Percentiles rank a stretch among this genome's conserved stretches.
Conservation (phyloP, 2,888 invertebrate species). For the Drepana falcataria region DNA sequence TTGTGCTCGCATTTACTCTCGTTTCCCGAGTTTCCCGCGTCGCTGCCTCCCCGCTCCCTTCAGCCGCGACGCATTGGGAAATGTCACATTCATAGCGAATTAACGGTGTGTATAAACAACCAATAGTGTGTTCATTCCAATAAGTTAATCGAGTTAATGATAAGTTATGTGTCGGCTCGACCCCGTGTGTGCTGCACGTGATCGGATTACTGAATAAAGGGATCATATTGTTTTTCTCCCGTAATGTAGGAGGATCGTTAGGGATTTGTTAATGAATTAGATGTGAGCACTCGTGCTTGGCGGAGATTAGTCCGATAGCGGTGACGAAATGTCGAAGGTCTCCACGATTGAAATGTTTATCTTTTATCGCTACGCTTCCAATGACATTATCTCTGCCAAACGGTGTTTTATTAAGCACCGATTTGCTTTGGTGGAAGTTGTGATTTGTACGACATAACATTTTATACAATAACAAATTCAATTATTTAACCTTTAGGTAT, state of each 20-base stretch:
- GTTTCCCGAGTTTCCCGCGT: conserved; percentile 55
- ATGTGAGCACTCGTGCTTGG: conserved; percentile 27
- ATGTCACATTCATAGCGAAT: conserved; percentile 59
- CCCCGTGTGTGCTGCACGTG: conserved; percentile 57
- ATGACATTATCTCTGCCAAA: conserved; percentile 23
- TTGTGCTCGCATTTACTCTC: conserved; percentile 29
- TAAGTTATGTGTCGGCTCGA: conserved; percentile 56
- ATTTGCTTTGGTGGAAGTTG: not conserved
- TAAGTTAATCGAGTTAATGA: conserved; percentile 51
- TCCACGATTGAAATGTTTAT: conserved; percentile 48
- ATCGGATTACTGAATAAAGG: conserved; percentile 62
- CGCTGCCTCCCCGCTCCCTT: conserved; percentile 31
- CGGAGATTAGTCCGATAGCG: conserved; percentile 36
- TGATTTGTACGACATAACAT: not conserved
- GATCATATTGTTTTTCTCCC: conserved; percentile 58
- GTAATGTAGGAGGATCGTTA: conserved; percentile 54
- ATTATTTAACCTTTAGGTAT: too few relatives aligned
- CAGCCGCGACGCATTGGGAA: conserved; percentile 42
- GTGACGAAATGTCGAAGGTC: conserved; percentile 47
- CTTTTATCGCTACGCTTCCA: conserved; percentile 38
- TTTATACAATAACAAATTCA: too few relatives aligned
- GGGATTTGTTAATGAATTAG: conserved; percentile 49
- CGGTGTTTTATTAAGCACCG: not conserved
- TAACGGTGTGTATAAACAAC: conserved; percentile 59
- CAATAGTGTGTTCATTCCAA: conserved; percentile 35